Conservation (phyloP, 2,113 vertebrate genomes). For the Rhegmatorhina hoffmannsi region DNA sequence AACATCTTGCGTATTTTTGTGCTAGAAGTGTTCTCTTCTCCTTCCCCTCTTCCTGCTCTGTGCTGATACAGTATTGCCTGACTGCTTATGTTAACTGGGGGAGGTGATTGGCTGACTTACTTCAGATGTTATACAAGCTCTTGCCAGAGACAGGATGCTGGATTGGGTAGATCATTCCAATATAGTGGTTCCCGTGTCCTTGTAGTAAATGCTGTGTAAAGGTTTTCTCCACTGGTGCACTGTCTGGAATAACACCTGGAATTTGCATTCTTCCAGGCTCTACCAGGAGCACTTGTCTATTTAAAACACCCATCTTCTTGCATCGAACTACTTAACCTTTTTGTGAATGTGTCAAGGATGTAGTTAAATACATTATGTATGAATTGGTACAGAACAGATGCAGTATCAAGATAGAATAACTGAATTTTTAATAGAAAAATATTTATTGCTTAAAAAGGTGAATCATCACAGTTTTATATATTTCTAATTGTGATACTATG, state of each 20-base stretch:
- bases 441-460: background rate
- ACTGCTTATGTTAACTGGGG: background rate
- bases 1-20: background rate
- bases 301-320: background rate
- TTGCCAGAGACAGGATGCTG: background rate
- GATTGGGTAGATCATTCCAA: background rate
- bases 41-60: background rate
- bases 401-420: background rate
- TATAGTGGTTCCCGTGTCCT: background rate
- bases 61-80: background rate
- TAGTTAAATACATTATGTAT: background rate
- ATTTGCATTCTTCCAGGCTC: background rate
- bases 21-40: background rate
- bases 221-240: background rate
- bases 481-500: background rate
- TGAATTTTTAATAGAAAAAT: background rate
- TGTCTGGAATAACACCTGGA: constrained; percentile 45
- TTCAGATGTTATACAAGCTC: background rate
- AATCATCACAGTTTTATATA: background rate
- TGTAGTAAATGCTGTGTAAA: background rate
- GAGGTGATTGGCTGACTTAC: background rate
- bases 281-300: background rate
- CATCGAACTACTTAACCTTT: background rate
- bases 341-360: background rate
- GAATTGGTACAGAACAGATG: background rate